Evolutionary conservation across 1,140 invertebrate genomes (phyloP).

Genomic region (Drosophila virilis): DNA sequence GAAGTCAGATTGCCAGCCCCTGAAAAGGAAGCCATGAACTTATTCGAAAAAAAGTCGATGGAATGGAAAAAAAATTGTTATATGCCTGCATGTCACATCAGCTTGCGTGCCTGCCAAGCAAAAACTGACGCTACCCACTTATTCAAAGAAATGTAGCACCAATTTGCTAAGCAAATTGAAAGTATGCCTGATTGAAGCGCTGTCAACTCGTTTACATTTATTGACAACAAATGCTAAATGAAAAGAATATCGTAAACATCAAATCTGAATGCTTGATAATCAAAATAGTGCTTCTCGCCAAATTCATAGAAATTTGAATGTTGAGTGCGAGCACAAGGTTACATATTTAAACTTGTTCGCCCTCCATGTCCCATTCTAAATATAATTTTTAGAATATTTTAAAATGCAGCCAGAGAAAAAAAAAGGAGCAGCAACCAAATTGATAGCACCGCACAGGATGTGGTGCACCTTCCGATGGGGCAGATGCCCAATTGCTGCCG

Average conservation of each 20-base stretch:
- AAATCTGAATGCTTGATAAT: not conserved
- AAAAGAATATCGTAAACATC: not conserved
- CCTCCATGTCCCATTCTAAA: not conserved
- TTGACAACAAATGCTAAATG: not conserved
- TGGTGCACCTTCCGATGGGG: not conserved
- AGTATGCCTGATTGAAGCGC: not conserved
- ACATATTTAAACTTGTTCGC: slow-evolving; percentile 54
- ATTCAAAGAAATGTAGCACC: not conserved
- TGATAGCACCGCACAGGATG: not conserved
- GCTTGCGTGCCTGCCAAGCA: not conserved
- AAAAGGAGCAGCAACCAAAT: slow-evolving; percentile 14
- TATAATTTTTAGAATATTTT: slow-evolving; percentile 29
- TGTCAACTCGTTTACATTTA: not conserved
- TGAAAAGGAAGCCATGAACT: no score
- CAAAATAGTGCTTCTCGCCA: not conserved
- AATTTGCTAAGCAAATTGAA: not conserved
- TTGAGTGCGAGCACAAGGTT: slow-evolving; percentile 48
- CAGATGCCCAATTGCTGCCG: slow-evolving; percentile 19
- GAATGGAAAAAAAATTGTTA: no score
- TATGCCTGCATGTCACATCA: no score
- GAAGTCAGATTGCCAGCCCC: no score
- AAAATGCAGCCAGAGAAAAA: slow-evolving; percentile 23
- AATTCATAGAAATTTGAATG: slow-evolving; percentile 60
- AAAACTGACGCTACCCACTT: slow-evolving; percentile 1
- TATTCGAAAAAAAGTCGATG: no score